A percentile compares a stretch with the other conserved stretches of the same genome.
phyloP scores from a whole-genome alignment of 2,113 vertebrate genomes.

The Lampris incognitus region DNA sequence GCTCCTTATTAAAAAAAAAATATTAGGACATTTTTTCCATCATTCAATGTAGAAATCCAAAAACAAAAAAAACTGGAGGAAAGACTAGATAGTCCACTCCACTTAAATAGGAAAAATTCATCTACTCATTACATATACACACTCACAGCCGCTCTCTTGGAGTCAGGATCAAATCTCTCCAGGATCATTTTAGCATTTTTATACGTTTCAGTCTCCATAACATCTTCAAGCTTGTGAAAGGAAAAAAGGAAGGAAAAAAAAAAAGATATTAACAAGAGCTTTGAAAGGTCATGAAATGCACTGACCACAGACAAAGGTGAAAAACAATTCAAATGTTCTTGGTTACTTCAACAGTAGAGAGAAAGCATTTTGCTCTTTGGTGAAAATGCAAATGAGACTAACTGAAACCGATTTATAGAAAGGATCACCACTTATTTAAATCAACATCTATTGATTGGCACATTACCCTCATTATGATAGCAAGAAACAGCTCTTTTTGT shows the following conservation, averaged over 20 bases:
- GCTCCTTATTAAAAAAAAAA: slow-evolving; percentile 81
- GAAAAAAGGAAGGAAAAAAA: slow-evolving; percentile 10
- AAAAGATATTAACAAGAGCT: not conserved
- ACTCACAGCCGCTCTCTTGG: slow-evolving; percentile 90
- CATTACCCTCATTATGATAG: too few relatives aligned
- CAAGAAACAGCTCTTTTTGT: too few relatives aligned
- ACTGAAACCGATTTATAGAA: not conserved
- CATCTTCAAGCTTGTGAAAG: slow-evolving; percentile 91
- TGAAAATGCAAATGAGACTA: not conserved
- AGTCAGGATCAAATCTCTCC: slow-evolving; percentile 97
- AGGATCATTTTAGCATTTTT: slow-evolving; percentile 98
- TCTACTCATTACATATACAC: too few relatives aligned
- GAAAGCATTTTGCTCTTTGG: too few relatives aligned
- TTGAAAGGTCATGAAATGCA: not conserved
- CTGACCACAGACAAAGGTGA: too few relatives aligned
- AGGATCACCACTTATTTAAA: too few relatives aligned
- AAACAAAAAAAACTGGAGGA: too few relatives aligned
- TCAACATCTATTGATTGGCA: too few relatives aligned
- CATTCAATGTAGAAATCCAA: not conserved
- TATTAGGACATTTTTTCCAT: not conserved
- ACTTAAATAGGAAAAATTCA: too few relatives aligned
- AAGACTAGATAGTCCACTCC: too few relatives aligned
- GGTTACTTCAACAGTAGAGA: too few relatives aligned
- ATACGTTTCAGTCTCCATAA: slow-evolving; percentile 99
- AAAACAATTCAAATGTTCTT: too few relatives aligned